Evolutionary conservation across 2,888 invertebrate genomes (phyloP), one percentile per base, ranked within the genome.

Genomic region (Drosophila tripunctata): DNA sequence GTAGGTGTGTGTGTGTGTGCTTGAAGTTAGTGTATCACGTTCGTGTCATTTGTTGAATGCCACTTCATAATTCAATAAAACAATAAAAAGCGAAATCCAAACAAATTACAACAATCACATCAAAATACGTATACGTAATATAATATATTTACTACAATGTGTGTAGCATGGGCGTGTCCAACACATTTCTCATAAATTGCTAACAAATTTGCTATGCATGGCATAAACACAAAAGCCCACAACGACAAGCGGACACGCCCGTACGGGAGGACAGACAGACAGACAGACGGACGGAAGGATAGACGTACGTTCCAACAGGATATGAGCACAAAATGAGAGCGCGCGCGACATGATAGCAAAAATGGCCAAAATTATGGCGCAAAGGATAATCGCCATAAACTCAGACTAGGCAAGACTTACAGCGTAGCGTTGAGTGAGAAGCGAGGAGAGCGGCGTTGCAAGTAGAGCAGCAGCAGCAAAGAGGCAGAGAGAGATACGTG

Each of bases 21-120:
- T 33, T 27, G 19, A 14, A 22, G 31, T 24, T 35, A 68, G 65
- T 60, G 76, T 67, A 67, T 69, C 88, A 88, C 88, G 88, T 89
- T 61, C 68, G 35, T 56, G 75, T 77, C 83, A 89, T 88, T 89
- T 86, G 70, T 65, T 71, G 78, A 74, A 75, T 85, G 73, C 76
- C 85, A 89, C 87, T 89, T 83, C 88, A 89, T 89, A 89, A 89
- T 89, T 89, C 88, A 89, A 89, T 89, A 87, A 89, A 89, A 89
- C 83, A 89, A 89, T 88, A 86, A 89, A 87, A 62, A 50, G 58
- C 68, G 40, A 75, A 87, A 84, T 87, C 79, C 81, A 69, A 71
- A 88, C 74, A 79, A 83, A 83, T 81, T 76, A 77, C 72, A 73
- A 75, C 78, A 87, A 85, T 87, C 86, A 80, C 85, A 87, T 85